Evolutionary conservation across 2,113 vertebrate genomes (phyloP).

Genomic region (Syrmaticus mikado): DNA sequence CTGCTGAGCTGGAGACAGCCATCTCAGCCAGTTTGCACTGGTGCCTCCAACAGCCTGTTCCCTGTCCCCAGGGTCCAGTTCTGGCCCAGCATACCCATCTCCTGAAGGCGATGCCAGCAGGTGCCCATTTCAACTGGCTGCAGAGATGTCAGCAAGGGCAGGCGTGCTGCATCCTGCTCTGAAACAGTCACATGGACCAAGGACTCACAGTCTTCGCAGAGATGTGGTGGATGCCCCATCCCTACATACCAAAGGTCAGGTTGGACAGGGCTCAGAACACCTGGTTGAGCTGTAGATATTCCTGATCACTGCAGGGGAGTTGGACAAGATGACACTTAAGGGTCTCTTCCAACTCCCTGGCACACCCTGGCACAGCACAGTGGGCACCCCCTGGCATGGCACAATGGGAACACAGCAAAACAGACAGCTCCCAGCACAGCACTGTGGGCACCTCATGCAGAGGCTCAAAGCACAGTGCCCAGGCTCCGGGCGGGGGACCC

Average conservation of each 20-base stretch:
- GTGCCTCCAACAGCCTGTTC: rapidly evolving
- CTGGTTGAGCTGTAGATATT: no score
- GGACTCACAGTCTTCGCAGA: no score
- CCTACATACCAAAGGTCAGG: no score
- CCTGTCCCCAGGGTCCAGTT: rapidly evolving
- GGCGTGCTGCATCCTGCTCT: rapidly evolving
- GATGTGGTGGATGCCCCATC: no score
- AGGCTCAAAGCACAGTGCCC: rapidly evolving
- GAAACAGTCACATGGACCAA: rapidly evolving
- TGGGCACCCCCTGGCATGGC: no score
- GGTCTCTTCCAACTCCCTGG: neutral
- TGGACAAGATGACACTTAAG: no score
- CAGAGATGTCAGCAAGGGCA: neutral
- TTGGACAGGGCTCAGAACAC: no score
- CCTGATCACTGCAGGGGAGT: no score
- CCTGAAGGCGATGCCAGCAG: neutral
- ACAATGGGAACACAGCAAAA: neutral
- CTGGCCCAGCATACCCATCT: rapidly evolving
- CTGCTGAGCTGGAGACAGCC: neutral
- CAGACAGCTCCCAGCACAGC: neutral
- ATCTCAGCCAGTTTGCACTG: neutral
- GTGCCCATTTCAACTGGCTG: neutral
- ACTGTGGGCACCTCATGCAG: neutral
- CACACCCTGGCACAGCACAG: neutral
- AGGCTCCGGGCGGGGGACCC: neutral